A percentile compares a stretch with the other conserved stretches of the same genome.
Evolutionary conservation across 2,797 vertebrate genomes (phyloP).

Genomic region (Pampus argenteus): DNA sequence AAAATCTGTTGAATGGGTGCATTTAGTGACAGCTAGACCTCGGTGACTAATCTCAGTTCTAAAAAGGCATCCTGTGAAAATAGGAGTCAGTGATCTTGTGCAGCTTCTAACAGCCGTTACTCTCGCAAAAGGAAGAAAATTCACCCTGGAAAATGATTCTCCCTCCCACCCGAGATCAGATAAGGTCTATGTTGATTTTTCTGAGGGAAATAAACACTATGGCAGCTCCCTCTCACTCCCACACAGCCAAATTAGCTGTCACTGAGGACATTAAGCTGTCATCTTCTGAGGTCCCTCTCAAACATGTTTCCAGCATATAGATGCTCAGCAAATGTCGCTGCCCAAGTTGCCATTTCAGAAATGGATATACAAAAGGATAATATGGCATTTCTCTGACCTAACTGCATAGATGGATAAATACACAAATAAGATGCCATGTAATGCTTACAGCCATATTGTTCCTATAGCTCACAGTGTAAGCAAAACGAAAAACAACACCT

Average conservation of each 20-base stretch:
- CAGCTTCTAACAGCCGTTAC: constrained; percentile 48
- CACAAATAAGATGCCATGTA: constrained; percentile 10
- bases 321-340: constrained; percentile 13
- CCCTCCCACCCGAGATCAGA: constrained; percentile 73
- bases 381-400: constrained; percentile 10
- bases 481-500: constrained; percentile 47
- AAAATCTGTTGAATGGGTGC: constrained; percentile 36
- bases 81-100: constrained; percentile 46
- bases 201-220: constrained; percentile 62
- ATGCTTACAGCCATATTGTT: constrained; percentile 35
- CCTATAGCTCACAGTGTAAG: constrained; percentile 22
- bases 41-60: constrained; percentile 69
- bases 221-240: constrained; percentile 66
- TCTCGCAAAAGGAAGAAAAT: constrained; percentile 46
- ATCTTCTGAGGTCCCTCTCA: constrained; percentile 57
- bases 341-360: constrained; percentile 40
- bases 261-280: constrained; percentile 69
- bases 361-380: constrained; percentile 20
- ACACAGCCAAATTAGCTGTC: constrained; percentile 72
- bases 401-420: constrained; percentile 7
- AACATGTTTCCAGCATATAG: constrained; percentile 43
- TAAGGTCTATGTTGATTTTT: constrained; percentile 77
- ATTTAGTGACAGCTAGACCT: constrained; percentile 54
- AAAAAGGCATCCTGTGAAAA: constrained; percentile 57
- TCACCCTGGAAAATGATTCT: constrained; percentile 61